Evolutionary conservation across 2,113 vertebrate species (phyloP).

Genomic region (pig (Sus scrofa)): T2T-Sscrofa CM000817.6:125942001-125942500

Average conservation of each 20-base stretch:
- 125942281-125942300: background rate
- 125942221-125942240: background rate
- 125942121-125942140: background rate
- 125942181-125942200: background rate
- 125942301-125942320: background rate
- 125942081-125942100: background rate
- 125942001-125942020: background rate
- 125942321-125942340: background rate
- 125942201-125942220: background rate
- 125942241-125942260: background rate
- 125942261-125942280: background rate
- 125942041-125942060: background rate
- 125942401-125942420: background rate
- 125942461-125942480: background rate
- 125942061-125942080: background rate
- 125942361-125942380: background rate
- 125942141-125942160: background rate
- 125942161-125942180: background rate
- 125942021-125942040: background rate
- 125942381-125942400: background rate
- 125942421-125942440: background rate
- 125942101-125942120: background rate
- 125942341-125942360: background rate
- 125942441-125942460: background rate
- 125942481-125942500: too few relatives aligned